phyloP scores from a whole-genome alignment of 2,888 invertebrate genomes.

The Nephrotoma appendiculata region DNA sequence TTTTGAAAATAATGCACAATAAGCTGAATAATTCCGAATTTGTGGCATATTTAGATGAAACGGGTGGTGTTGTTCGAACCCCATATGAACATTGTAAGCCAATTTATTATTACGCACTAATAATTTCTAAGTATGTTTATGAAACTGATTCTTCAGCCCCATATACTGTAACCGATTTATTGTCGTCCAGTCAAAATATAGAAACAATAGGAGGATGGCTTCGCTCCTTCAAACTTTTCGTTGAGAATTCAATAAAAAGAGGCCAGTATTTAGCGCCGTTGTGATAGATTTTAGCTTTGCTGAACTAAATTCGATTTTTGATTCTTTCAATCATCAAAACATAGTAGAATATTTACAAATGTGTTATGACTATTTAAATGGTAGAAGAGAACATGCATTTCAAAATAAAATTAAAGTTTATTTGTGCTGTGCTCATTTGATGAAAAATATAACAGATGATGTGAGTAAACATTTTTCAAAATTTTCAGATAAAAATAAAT shows the following conservation, averaged over 20 bases:
- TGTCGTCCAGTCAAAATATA: too few species aligned
- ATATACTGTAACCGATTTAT: neutral
- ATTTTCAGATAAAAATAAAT: too few species aligned
- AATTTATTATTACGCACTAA: neutral
- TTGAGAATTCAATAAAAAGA: neutral
- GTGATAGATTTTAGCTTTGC: too few species aligned
- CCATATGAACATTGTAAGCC: neutral
- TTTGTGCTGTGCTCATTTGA: neutral
- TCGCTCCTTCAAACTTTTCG: neutral
- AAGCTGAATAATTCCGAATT: too few species aligned
- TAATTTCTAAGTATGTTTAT: neutral
- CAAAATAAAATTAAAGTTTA: neutral
- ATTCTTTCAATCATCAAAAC: neutral
- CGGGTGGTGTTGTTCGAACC: neutral
- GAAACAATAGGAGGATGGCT: neutral
- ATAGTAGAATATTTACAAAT: too few species aligned
- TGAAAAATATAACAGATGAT: neutral
- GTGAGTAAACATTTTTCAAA: too few species aligned
- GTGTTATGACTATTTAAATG: neutral
- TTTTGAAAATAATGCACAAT: neutral
- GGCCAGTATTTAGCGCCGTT: neutral
- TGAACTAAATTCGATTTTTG: neutral
- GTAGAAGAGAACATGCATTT: neutral
- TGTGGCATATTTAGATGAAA: too few species aligned
- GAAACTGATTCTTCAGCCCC: neutral